Conservation (phyloP, 2,113 vertebrate genomes). For the Hipposideros armiger region DNA sequence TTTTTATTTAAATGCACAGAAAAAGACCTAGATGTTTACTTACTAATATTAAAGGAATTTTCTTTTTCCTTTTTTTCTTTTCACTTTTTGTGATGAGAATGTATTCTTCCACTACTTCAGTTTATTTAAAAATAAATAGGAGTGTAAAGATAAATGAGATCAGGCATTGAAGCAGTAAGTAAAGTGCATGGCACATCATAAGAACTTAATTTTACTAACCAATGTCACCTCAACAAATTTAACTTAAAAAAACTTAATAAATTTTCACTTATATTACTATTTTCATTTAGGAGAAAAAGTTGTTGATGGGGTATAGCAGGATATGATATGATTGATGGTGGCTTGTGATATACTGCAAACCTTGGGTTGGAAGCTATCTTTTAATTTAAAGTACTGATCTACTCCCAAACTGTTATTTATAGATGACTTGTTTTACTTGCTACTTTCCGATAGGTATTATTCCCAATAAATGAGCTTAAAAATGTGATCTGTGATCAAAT, state of each 20-base stretch:
- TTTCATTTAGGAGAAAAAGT: slow-evolving; percentile 15
- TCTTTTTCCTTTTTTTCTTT: background rate
- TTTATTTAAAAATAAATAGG: slow-evolving; percentile 32
- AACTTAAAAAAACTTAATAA: background rate
- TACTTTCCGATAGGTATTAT: background rate
- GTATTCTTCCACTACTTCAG: background rate
- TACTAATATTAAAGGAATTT: slow-evolving; percentile 34
- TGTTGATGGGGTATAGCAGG: background rate
- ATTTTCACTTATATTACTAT: background rate
- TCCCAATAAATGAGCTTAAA: background rate
- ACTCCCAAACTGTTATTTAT: background rate
- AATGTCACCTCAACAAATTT: no score
- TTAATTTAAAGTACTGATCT: slow-evolving; percentile 40
- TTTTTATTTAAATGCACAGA: background rate
- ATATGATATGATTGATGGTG: background rate
- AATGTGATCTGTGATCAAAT: background rate
- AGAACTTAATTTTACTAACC: background rate
- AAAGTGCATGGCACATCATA: background rate
- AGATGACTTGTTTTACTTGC: background rate
- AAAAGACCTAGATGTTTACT: background rate
- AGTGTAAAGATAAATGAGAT: background rate
- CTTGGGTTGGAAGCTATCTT: background rate
- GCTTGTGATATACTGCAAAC: background rate
- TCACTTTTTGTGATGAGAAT: slow-evolving; percentile 3
- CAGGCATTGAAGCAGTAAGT: background rate